Base-by-base conservation (phyloP, 2,113 vertebrate species). In the Monopterus albus region DNA sequence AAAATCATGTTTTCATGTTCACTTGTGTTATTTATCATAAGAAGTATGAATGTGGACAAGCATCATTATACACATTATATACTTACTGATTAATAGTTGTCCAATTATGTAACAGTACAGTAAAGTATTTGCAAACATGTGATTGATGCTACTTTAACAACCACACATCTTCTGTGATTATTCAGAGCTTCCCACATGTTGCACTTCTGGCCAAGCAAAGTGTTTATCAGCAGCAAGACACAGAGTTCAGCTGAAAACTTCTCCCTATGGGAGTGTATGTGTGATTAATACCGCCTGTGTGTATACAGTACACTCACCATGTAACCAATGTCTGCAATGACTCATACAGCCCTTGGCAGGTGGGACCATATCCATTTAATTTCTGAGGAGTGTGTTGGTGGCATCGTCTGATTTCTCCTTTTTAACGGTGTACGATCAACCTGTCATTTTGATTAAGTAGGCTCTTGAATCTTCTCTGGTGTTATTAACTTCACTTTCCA, bases 361-460 rank as follows among this genome's bases (percentile, higher is more conserved):
- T 72, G 68, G 57, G 83, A 88, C 77, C 73, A 72, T 84, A 88
- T 89, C 67, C 80, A 83, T 90, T 66, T 85, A 50, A 81, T 83
- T 87, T 86, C 73, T 77, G 71, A 80, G 53, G 47, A 58, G 78
- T 52, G 35, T 69, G 75, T 56, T 75, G 70, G 47, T 72, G 71
- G 72, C 52, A 51, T 69, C 56, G 40, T 26, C 78, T 65, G 62
- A 75, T 88, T 78, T 88, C 88, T 86, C 68, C 42, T 85, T 87
- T 78, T 81, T 78, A 79, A 75, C 33, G 52, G 35, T 61, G 49
- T 51, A 72, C 29, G 68, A 85, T 89, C 68, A 70, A n/a, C 60
- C 82, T 91, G 86, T 91, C 90, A 90, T 47, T 86, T 86, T 92
- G 87, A 91, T 87, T 76, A 89, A 88, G 79, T 82, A 81, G 78